Base-by-base conservation (phyloP, 2,797 vertebrate species). In the Thunnus albacares region DNA sequence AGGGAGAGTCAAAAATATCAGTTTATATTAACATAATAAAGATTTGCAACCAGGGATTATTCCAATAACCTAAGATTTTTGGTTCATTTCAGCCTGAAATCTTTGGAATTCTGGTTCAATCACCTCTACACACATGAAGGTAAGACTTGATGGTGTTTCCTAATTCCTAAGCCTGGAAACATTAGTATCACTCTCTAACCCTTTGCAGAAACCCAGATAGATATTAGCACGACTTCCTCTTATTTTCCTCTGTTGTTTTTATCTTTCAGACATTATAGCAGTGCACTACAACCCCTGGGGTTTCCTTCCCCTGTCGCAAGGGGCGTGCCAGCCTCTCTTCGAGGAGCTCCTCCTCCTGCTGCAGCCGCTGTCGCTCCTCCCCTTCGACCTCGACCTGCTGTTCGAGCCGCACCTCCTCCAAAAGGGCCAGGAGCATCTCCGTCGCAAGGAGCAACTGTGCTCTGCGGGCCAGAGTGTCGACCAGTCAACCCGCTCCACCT, bases 61-160 rank as follows among this genome's bases (percentile, higher is more conserved):
- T 49, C 11, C 18, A 51, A 51, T 51, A 20, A 51, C 41, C n/a
- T n/a, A n/a, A n/a, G n/a, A n/a, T n/a, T n/a, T 51, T 5, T 45
- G 0, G 6, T 13, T 77, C 0, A 26, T 93, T 94, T 76, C 93
- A 99, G 98, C 90, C 94, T 98, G 80, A 96, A 96, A 52, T 98
- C 97, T 71, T 89, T 99, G 95, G 98, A 99, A 55, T 98, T 99
- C 94, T 99, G 98, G 98, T 97, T 99, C 89, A 97, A 95, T 87
- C 97, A 99, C 83, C 96, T 99, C 35, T 96, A 98, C 87, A 97
- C 96, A 67, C 98, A 98, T 33, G 98, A 99, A 97, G 98, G 98
- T 99, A 94, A 88, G 86, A 63, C 15, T 60, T 6, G 5, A 7
- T 1, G 17, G 0, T 1, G 13, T 9, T 9, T 59, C 7, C 35